Evolutionary conservation across 1,140 invertebrate species (phyloP), one percentile per base, ranked within the genome.

Genomic region (Venturia canescens): DNA sequence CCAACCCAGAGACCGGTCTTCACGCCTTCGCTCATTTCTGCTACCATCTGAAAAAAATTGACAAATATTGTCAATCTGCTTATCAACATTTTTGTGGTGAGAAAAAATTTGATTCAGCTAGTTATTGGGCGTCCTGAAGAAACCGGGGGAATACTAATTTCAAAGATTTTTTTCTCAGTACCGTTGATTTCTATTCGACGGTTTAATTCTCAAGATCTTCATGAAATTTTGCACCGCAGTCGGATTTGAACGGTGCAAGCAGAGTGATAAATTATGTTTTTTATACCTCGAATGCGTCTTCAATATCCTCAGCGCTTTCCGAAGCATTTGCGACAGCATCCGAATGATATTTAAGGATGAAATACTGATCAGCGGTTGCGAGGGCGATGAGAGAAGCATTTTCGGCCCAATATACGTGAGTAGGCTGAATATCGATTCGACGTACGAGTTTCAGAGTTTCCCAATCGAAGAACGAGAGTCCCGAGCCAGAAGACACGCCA

Each of bases 1-100:
- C 99, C 99, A 50, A 99, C 97, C 99, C 99, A 99, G 15, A 99
- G 90, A 15, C 98, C 99, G 3, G 99, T 99, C 88, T 97, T 98
- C 0, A 99, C 98, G 15, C 94, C 93, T 92, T 99, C 99, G 82
- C 95, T 96, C 76, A 98, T 96, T 91, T 99, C 98, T 21, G 95
- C 95, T 6, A 97, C 92, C 75, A 97, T 96, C 95, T 97, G 88
- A 4, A 91, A 90, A 26, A 9, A 13, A 7, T 5, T 79, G 82
- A 86, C 86, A 78, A 91, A 89, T 11, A 34, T 44, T 44, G 7
- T 44, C 1, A 44, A 44, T 44, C 38, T 11, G 5, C n/a, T 44
- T 13, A 9, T 44, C 38, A 11, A 6, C 7, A 44, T 34, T 4
- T 34, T 11, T 44, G 7, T 44, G 38, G 7, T 44, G 7, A n/a